Percentiles rank a stretch among this genome's conserved stretches.
These are phyloP conservation scores for Mythimna pallens DNA, from an alignment of 2,888 invertebrate species.

Conservation along the genomic window DNA sequence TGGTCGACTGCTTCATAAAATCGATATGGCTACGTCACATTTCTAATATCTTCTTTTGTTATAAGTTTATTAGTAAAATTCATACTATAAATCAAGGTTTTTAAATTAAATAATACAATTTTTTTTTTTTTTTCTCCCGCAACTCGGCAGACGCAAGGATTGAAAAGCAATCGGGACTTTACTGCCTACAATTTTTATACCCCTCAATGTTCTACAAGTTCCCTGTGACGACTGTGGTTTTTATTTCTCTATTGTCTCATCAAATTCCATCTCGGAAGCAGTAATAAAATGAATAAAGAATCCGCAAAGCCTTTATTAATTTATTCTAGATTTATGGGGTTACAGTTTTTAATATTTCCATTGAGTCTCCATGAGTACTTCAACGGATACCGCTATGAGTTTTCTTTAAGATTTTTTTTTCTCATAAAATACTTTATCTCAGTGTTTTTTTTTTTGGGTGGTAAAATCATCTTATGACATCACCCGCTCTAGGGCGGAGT, in stretches of 20 bases:
- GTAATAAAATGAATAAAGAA: slow-evolving; percentile 16
- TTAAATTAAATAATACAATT: no score
- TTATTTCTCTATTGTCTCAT: slow-evolving; percentile 22
- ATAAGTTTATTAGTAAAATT: no score
- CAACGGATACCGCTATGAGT: not conserved
- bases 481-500: no score
- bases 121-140: no score
- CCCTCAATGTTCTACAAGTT: slow-evolving; percentile 10
- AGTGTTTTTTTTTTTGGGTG: no score
- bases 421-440: no score
- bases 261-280: slow-evolving; percentile 1
- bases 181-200: slow-evolving; percentile 6
- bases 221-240: slow-evolving; percentile 8
- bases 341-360: slow-evolving; percentile 5
- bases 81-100: no score
- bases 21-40: no score
- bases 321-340: not conserved
- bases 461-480: no score
- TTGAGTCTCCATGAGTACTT: not conserved
- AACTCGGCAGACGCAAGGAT: not conserved
- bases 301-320: slow-evolving; percentile 2
- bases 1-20: no score
- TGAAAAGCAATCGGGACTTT: slow-evolving; percentile 29
- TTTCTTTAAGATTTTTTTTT: not conserved
- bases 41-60: no score